Conservation (phyloP, 2,113 vertebrate genomes). For the Acrocephalus arundinaceus region DNA sequence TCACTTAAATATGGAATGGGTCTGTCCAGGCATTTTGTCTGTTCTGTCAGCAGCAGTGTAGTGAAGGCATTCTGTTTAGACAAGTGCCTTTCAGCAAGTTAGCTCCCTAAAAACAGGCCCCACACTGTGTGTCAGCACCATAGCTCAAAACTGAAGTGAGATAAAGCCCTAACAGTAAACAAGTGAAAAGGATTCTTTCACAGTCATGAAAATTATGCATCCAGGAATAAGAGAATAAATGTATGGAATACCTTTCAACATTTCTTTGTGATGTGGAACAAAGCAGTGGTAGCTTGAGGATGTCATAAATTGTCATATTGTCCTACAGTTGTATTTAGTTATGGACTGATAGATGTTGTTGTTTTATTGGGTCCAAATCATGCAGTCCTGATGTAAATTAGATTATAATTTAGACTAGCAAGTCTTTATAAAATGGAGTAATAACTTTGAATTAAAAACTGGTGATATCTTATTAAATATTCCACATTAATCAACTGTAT, state of each 20-base stretch:
- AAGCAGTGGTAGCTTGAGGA: background rate
- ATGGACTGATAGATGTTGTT: background rate
- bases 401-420: background rate
- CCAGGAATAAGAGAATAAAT: background rate
- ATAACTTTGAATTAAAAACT: background rate
- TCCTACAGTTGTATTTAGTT: background rate
- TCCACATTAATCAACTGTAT: background rate
- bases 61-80: background rate
- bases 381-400: background rate
- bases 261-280: background rate
- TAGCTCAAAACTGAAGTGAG: background rate
- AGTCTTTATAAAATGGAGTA: background rate
- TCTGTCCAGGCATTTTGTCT: background rate
- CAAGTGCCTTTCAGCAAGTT: background rate
- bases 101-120: background rate
- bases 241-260: background rate
- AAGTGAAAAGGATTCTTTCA: background rate
- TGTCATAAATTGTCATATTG: background rate
- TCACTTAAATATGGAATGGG: background rate
- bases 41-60: background rate
- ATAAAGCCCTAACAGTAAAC: background rate
- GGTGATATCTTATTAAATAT: background rate
- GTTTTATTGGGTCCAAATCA: background rate
- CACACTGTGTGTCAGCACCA: background rate
- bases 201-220: background rate